Evolutionary conservation across 2,113 vertebrate genomes (phyloP), one percentile per base, ranked within the genome.

Genomic region (Silurus asotus): DNA sequence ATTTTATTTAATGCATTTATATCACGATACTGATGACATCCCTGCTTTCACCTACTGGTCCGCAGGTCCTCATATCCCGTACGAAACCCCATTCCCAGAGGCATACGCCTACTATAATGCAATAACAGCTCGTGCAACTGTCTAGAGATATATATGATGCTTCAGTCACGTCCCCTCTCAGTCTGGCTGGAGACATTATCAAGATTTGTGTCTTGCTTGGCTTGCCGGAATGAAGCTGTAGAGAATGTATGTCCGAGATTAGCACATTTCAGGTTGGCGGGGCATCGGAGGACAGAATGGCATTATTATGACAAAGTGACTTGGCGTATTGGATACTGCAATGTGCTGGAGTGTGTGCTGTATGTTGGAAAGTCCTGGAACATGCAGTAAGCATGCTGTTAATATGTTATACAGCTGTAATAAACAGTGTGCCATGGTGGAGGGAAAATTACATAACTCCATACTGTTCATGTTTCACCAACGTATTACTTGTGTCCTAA

Each of bases 81-180:
- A 87, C 88, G 85, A 92, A 37, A 88, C 84, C 92, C 86, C 17
- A 92, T 91, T 92, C 92, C 89, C 88, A 53, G 76, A 90, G 86
- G 91, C 92, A 93, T 92, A 93, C 91, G 91, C 83, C 88, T 5
- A 70, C 25, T 1, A 62, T 95, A 95, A 95, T 94, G 91, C 91
- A 94, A 95, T 94, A 92, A 93, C 89, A 87, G 89, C 88, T 53
- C 69, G 82, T 79, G 82, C 64, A 86, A 88, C 87, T 74, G 67
- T 85, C 80, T 51, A 8, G 89, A 93, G 92, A 94, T 84, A 89
- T 91, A 95, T 93, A 88, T 91, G 91, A 91, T 92, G 91, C 88
- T 91, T 94, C 92, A 90, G 81, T 91, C 84, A 81, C 86, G 92
- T 91, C 93, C 91, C 90, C 91, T 82, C 77, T 88, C 76, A 89